Percentiles rank a stretch among this genome's conserved stretches.
Evolutionary conservation across 1,140 invertebrate genomes (phyloP).

Genomic region (Drosophila sulfurigaster): DNA sequence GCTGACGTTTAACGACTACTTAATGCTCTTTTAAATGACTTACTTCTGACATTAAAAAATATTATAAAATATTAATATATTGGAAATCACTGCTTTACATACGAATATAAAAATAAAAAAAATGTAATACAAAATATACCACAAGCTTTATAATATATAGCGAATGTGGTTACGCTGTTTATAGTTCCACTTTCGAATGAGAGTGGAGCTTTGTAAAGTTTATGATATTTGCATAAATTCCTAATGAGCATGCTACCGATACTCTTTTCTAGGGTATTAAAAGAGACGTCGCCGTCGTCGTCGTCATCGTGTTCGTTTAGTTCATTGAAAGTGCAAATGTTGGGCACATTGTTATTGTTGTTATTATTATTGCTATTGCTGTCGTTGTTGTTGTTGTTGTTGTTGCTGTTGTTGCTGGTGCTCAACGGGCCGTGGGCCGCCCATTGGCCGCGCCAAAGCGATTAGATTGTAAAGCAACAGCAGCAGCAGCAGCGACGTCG

Average conservation of each 20-base stretch:
- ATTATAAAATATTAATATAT: too few relatives aligned
- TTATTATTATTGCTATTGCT: slow-evolving; percentile 11
- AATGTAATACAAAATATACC: too few relatives aligned
- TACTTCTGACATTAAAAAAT: too few relatives aligned
- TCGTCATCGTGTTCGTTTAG: slow-evolving; percentile 22
- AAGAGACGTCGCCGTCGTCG: slow-evolving; percentile 14
- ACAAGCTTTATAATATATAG: too few relatives aligned
- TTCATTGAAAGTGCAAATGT: slow-evolving; percentile 65
- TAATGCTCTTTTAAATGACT: background rate
- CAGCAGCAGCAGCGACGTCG: background rate
- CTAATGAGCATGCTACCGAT: background rate
- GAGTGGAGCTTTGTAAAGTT: background rate
- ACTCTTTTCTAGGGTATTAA: slow-evolving; percentile 22
- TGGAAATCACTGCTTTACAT: too few relatives aligned
- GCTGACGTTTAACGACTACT: background rate
- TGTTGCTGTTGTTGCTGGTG: slow-evolving; percentile 42
- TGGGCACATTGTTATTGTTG: slow-evolving; percentile 28
- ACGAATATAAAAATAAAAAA: too few relatives aligned
- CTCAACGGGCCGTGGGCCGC: slow-evolving; percentile 60
- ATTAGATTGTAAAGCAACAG: slow-evolving; percentile 65
- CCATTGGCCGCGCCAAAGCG: slow-evolving; percentile 57
- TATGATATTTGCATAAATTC: background rate
- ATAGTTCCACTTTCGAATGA: background rate
- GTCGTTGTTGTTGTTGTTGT: background rate
- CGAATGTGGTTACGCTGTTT: too few relatives aligned